Percentiles rank a stretch among this genome's conserved stretches.
Conservation (phyloP, 2,797 vertebrate species). For the Pseudochirops corinnae region DNA sequence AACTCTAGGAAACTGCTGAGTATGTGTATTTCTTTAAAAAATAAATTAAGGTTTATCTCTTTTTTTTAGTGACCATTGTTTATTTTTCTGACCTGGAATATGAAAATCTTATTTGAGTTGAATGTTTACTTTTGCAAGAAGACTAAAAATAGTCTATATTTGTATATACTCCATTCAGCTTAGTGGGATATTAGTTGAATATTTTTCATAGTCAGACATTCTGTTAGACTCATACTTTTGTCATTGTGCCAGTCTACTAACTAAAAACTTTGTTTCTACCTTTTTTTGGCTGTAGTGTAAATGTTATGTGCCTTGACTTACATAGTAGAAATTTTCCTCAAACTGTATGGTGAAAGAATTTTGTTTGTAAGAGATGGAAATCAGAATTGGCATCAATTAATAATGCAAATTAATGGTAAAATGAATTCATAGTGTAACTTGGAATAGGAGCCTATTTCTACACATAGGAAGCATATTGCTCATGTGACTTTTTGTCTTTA, state of each 20-base stretch:
- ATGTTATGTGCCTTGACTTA: not conserved
- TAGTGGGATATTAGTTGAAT: not conserved
- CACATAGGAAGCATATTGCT: not conserved
- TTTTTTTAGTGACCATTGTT: slow-evolving; percentile 17
- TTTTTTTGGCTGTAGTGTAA: not conserved
- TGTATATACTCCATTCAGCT: slow-evolving; percentile 1
- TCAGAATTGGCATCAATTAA: not conserved
- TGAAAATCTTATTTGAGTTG: not conserved
- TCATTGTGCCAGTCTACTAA: not conserved
- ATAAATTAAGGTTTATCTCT: not conserved
- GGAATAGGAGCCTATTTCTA: slow-evolving; percentile 5
- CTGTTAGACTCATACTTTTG: not conserved
- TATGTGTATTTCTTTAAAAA: not conserved
- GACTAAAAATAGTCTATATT: not conserved
- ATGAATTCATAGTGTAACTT: not conserved
- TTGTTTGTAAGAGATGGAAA: slow-evolving; percentile 4
- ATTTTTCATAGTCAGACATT: slow-evolving; percentile 15
- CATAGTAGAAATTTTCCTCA: slow-evolving; percentile 2
- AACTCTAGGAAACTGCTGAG: not conserved
- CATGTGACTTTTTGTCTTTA: not conserved
- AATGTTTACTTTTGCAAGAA: not conserved
- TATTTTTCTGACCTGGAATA: slow-evolving; percentile 29
- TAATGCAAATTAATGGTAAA: not conserved
- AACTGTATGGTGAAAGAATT: not conserved
- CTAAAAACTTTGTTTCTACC: not conserved